Evolutionary conservation across 2,888 invertebrate genomes (phyloP), one percentile per base, ranked within the genome.

Genomic region (Sinohyriopsis cumingii): DNA sequence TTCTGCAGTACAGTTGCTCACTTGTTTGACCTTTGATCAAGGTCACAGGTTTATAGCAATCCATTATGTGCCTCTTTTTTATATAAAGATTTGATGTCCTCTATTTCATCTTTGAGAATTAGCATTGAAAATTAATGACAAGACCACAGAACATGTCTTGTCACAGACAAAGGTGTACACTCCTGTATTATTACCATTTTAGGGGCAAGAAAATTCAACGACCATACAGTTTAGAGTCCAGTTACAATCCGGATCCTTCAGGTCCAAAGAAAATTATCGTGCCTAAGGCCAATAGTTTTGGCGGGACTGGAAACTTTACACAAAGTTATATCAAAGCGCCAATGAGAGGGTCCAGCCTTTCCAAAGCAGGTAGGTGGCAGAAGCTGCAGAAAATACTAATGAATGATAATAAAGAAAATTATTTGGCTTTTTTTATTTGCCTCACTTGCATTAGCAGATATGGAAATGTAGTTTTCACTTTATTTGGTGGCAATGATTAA

Each of bases 241-340:
- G 91, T 56, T 89, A 88, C 67, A 83, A 86, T 45, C 85, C 86
- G 70, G 92, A 92, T 64, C 90, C 82, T 55, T 83, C 84, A 25
- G 80, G 70, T 15, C 68, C 72, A 74, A 91, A 72, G 22, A 75
- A 80, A 55, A 74, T 91, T 18, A 93, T 93, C 22, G 94, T 94
- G 61, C 94, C 94, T 63, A 95, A 95, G 89, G 95, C 96, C 65
- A 95, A 95, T 91, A 96, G 95, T 90, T 97, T 96, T 86, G 95
- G 95, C 19, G 96, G 85, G 20, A 74, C 75, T 18, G 75, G 73
- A 6, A 73, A 75, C 3, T 75, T 75, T 57, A 63, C 70, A n/a
- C 62, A 71, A 25, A 60, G 67, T n/a, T 71, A 77, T 59, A 68
- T 72, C 22, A 75, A 73, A 59, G 71, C 77, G 22, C 77, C 79